A percentile compares a stretch with the other conserved stretches of the same genome.
Conservation (phyloP, 2,888 invertebrate species). For the Chalcosyrphus nemorum region DNA sequence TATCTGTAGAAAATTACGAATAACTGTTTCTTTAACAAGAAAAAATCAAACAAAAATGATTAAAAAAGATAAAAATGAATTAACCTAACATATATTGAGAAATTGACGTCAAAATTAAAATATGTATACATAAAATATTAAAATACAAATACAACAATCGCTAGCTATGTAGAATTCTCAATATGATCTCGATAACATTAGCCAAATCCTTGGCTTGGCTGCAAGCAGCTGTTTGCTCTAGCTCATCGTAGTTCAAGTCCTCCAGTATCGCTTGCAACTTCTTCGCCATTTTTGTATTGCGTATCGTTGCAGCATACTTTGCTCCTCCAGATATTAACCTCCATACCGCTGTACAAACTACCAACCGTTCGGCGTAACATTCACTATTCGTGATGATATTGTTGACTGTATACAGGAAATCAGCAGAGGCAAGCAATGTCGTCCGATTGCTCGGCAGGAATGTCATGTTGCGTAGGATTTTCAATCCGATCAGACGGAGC, state of each 20-base stretch:
- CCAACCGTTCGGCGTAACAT: slow-evolving; percentile 77
- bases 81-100: slow-evolving; percentile 39
- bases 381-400: slow-evolving; percentile 74
- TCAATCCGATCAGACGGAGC: slow-evolving; percentile 76
- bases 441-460: slow-evolving; percentile 78
- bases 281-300: slow-evolving; percentile 77
- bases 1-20: slow-evolving; percentile 61
- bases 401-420: slow-evolving; percentile 75
- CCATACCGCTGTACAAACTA: slow-evolving; percentile 78
- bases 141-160: slow-evolving; percentile 19
- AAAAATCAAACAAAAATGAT: not conserved
- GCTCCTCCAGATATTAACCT: slow-evolving; percentile 78
- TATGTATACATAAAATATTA: not conserved
- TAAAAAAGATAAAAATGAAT: not conserved
- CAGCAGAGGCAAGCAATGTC: slow-evolving; percentile 76
- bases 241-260: slow-evolving; percentile 65
- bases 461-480: slow-evolving; percentile 80
- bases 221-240: slow-evolving; percentile 57
- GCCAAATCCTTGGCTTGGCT: slow-evolving; percentile 75
- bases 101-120: slow-evolving; percentile 40
- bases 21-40: slow-evolving; percentile 6
- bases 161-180: slow-evolving; percentile 75
- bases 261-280: slow-evolving; percentile 75
- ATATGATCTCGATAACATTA: slow-evolving; percentile 75
- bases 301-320: slow-evolving; percentile 78